Evolutionary conservation across 2,797 vertebrate genomes (phyloP), one percentile per base, ranked within the genome.

Genomic region (Eleutherodactylus coqui): DNA sequence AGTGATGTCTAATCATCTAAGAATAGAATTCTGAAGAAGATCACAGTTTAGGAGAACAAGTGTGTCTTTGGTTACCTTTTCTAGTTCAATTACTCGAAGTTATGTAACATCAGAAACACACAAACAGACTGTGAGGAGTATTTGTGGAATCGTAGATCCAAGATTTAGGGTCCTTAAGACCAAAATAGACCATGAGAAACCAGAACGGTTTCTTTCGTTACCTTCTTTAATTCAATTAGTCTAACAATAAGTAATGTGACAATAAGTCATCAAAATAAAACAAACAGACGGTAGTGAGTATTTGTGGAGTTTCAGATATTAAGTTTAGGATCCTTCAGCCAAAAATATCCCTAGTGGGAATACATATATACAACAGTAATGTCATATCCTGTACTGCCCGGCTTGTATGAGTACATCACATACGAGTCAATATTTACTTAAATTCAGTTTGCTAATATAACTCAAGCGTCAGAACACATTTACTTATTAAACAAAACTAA

Each of bases 61-160:
- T 53, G 58, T 53, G 43, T 82, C 78, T 88, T 58, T 85, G 83
- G 73, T 82, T 85, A 70, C 83, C 83, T 85, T 53, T 29, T 70
- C 29, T 64, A 62, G 14, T n/a, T 27, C 58, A 85, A 72, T 82
- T 85, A 85, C 16, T 11, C 55, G 45, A 38, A 5, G 79, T 78
- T 83, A 82, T 75, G 53, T 45, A 85, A 85, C 76, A 49, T 9
- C 21, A 41, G 34, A 5, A 75, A 85, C n/a, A 43, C 45, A 77
- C 24, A 53, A 77, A 72, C 34, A 58, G 79, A 14, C 34, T 27
- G 67, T 27, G 4, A 21, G 27, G 11, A 36, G 34, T 43, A 21
- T 55, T 21, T 73, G 11, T 14, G 3, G 5, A 83, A 16, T 55
- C 41, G 14, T 41, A 32, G 34, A 82, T 51, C 67, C 47, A 24